A percentile compares a stretch with the other conserved stretches of the same genome.
phyloP scores from a whole-genome alignment of 2,113 vertebrate species.

The Morphnarchus princeps region DNA sequence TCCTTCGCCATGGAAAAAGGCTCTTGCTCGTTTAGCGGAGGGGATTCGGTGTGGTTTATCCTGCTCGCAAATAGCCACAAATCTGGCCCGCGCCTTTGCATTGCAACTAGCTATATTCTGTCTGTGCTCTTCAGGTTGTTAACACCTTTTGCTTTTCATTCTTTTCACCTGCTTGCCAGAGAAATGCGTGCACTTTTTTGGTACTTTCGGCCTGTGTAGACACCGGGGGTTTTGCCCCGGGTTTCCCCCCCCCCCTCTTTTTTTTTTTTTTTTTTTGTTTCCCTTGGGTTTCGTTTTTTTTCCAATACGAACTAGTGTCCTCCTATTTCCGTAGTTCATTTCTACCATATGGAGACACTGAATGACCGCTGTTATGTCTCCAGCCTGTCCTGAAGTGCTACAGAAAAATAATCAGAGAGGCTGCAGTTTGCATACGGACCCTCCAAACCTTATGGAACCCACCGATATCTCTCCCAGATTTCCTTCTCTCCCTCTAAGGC shows the following conservation, averaged over 20 bases:
- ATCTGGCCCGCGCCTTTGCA: background rate
- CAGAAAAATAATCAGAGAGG: background rate
- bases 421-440: background rate
- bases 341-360: constrained; percentile 5
- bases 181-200: background rate
- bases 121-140: background rate
- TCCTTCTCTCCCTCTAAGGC: background rate
- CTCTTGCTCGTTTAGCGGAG: background rate
- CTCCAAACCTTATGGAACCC: background rate
- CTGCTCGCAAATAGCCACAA: background rate
- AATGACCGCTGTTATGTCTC: background rate
- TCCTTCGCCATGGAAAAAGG: background rate
- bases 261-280: too few relatives aligned
- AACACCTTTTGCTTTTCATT: background rate
- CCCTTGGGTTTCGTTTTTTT: rapidly evolving
- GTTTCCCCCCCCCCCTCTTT: too few relatives aligned
- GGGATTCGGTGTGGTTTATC: background rate
- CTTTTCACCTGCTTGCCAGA: background rate
- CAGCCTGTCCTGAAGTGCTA: background rate
- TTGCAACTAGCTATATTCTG: background rate
- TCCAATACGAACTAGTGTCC: background rate
- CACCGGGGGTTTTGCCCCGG: background rate
- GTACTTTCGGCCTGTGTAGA: background rate
- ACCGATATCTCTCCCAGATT: background rate
- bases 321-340: background rate